phyloP scores from a whole-genome alignment of 2,888 invertebrate species.

The Cheiracanthium punctorium region DNA sequence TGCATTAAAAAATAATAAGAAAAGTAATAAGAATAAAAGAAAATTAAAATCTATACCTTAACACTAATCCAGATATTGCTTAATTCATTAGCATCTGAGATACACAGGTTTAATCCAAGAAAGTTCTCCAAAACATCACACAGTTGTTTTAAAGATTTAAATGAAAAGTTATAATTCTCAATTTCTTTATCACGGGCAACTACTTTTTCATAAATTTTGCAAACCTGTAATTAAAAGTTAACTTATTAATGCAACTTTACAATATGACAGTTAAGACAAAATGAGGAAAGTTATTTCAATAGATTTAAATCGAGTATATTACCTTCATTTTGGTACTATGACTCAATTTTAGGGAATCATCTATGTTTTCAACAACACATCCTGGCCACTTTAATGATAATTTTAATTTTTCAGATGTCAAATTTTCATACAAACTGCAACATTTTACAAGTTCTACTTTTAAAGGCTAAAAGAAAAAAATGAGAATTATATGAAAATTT shows the following conservation, averaged over 20 bases:
- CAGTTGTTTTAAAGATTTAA: conserved; percentile 13
- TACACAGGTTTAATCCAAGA: neutral
- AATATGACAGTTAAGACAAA: too few species aligned
- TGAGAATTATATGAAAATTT: neutral
- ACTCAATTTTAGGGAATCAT: conserved; percentile 11
- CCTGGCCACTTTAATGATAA: conserved; percentile 32
- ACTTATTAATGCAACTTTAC: too few species aligned
- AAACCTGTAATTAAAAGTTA: conserved; percentile 10
- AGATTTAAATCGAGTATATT: neutral
- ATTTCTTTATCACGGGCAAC: neutral
- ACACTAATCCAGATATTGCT: neutral
- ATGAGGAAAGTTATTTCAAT: too few species aligned
- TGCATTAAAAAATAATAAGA: too few species aligned
- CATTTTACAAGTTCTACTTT: neutral
- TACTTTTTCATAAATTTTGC: neutral
- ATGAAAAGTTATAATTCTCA: conserved; percentile 5
- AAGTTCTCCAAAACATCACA: conserved; percentile 7
- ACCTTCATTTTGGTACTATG: conserved; percentile 28
- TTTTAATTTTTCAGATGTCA: conserved; percentile 26
- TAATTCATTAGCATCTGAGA: conserved; percentile 21
- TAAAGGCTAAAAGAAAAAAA: conserved; percentile 14
- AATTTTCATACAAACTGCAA: conserved; percentile 2
- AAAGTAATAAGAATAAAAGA: neutral
- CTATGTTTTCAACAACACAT: neutral
- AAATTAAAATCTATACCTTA: conserved; percentile 2